Percentiles rank a stretch among this genome's conserved stretches.
These are phyloP conservation scores for Danaus melanippus DNA, from an alignment of 1,140 invertebrate genomes.

Conservation along the genomic window DNA sequence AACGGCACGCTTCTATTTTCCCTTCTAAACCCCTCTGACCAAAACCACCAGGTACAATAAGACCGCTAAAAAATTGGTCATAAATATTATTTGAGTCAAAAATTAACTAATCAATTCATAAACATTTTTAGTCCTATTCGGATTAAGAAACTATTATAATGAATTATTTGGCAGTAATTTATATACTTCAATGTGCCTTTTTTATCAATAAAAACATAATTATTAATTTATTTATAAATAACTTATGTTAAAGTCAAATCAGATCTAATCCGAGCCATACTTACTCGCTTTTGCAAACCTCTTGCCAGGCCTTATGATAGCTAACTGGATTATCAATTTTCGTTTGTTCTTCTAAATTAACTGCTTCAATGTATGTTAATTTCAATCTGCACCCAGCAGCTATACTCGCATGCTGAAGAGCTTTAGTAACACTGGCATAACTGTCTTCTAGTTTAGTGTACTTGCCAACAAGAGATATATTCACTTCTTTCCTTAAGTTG, in stretches of 20 bases:
- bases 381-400: conserved; percentile 88
- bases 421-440: conserved; percentile 97
- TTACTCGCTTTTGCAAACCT: conserved; percentile 91
- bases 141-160: too few species aligned
- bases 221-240: conserved; percentile 9
- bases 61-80: conserved; percentile 76
- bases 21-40: conserved; percentile 96
- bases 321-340: conserved; percentile 82
- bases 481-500: conserved; percentile 84
- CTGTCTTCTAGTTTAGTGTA: conserved; percentile 97
- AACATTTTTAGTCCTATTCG: too few species aligned
- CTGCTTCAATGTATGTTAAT: conserved; percentile 93
- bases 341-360: conserved; percentile 86
- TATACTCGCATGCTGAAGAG: conserved; percentile 93
- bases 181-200: too few species aligned
- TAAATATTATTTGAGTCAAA: too few species aligned
- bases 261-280: conserved; percentile 35
- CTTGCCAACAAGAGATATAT: conserved; percentile 98
- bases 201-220: conserved; percentile 17
- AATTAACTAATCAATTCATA: too few species aligned
- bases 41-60: conserved; percentile 98
- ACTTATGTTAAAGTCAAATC: too few species aligned
- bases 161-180: too few species aligned
- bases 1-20: conserved; percentile 94
- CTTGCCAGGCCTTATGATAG: conserved; percentile 96